Conservation (phyloP, 1,140 invertebrate genomes). For the Zaprionus nigranus region DNA sequence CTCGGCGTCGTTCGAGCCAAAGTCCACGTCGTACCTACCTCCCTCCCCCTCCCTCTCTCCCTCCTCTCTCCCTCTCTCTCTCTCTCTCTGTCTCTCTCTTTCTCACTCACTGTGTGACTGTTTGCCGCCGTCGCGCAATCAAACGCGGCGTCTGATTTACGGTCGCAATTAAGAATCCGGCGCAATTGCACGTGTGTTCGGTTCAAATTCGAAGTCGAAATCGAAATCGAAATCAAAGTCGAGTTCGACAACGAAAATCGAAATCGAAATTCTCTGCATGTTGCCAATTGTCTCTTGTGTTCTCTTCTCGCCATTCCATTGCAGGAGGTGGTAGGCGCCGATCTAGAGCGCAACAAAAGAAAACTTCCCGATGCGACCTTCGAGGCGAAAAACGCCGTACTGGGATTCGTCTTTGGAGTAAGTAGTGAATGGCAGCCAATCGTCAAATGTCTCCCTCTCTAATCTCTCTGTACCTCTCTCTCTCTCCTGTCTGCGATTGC, state of each 20-base stretch:
- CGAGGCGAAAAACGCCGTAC: conserved; percentile 90
- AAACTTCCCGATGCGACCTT: conserved; percentile 89
- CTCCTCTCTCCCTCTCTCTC: not conserved
- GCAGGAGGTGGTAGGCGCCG: conserved; percentile 75
- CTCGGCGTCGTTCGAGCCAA: conserved; percentile 23
- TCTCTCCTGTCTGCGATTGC: not conserved
- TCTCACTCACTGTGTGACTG: conserved; percentile 1
- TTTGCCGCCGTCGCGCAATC: conserved; percentile 32
- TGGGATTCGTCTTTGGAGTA: conserved; percentile 92
- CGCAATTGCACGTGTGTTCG: conserved; percentile 13
- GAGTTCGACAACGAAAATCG: not conserved
- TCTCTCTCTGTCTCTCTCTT: not conserved
- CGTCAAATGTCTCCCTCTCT: not conserved
- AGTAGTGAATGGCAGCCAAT: conserved; percentile 84
- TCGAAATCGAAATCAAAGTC: not conserved
- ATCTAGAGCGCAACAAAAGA: conserved; percentile 88
- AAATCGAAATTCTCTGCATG: conserved; percentile 1
- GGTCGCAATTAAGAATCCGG: conserved; percentile 31
- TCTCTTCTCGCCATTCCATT: too few species aligned
- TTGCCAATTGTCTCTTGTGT: conserved; percentile 35
- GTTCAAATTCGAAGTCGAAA: not conserved
- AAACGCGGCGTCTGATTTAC: conserved; percentile 46
- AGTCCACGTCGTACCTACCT: not conserved
- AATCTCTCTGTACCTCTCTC: not conserved
- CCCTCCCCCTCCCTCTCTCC: not conserved